Percentiles rank a stretch among this genome's conserved stretches.
These are phyloP conservation scores for Caloenas nicobarica DNA, from an alignment of 2,113 vertebrate species.

Conservation along the genomic window DNA sequence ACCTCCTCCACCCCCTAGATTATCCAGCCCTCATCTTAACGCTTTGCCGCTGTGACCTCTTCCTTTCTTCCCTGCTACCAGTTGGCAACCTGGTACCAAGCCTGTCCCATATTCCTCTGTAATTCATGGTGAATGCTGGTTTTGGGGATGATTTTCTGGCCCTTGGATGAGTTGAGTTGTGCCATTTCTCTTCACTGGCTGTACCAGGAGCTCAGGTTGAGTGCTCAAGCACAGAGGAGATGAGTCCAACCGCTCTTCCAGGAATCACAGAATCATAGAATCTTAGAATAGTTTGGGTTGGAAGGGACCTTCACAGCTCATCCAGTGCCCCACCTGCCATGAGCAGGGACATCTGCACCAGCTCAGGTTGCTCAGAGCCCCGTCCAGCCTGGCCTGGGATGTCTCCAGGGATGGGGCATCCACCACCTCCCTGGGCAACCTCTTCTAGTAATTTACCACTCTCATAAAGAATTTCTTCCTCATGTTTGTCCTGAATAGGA, in stretches of 20 bases:
- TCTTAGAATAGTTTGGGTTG: no score
- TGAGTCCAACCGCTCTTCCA: neutral
- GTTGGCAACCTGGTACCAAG: neutral
- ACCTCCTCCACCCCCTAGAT: neutral
- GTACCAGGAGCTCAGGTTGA: neutral
- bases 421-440: no score
- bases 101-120: neutral
- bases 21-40: neutral
- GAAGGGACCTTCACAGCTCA: no score
- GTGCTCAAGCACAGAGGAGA: neutral
- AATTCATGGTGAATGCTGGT: neutral
- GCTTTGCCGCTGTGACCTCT: neutral
- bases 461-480: no score
- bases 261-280: no score
- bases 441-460: no score
- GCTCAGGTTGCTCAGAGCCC: no score
- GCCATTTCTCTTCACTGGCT: neutral
- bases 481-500: neutral
- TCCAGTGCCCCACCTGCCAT: no score
- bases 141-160: neutral
- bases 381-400: no score
- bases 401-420: no score
- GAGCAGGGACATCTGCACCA: no score
- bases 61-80: neutral
- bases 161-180: neutral